Conservation (phyloP, 2,113 vertebrate genomes). For the Camelus bactrianus region DNA sequence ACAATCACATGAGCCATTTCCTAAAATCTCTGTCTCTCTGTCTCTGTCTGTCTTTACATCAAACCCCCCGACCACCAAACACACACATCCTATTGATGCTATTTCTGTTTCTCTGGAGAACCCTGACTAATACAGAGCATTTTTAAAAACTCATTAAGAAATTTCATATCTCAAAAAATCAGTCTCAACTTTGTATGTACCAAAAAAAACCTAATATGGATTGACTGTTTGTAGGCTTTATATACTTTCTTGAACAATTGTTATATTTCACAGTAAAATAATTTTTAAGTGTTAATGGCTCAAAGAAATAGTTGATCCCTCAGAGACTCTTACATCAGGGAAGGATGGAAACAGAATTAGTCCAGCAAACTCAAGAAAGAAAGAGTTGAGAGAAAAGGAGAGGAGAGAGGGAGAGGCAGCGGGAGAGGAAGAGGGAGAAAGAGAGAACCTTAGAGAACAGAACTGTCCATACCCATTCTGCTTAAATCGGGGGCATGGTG, state of each 20-base stretch:
- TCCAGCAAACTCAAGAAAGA: neutral
- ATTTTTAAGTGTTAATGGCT: neutral
- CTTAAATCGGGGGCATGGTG: neutral
- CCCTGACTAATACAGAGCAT: neutral
- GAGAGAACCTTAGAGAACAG: neutral
- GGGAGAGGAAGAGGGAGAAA: neutral
- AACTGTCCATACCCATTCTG: neutral
- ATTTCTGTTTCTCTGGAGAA: neutral
- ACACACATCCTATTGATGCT: neutral
- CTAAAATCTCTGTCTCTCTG: neutral
- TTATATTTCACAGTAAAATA: neutral
- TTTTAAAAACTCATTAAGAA: neutral
- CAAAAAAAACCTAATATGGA: neutral
- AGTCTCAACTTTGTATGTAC: neutral
- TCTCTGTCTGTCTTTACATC: neutral
- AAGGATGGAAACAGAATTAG: neutral
- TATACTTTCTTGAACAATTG: neutral
- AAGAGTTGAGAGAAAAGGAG: neutral
- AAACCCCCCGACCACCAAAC: neutral
- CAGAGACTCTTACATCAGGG: neutral
- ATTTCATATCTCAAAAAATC: neutral
- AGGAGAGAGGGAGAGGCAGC: no score
- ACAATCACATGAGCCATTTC: neutral
- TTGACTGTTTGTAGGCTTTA: neutral
- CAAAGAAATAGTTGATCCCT: neutral